Conservation (phyloP, 2,797 vertebrate genomes). For the Podarcis lilfordi region DNA sequence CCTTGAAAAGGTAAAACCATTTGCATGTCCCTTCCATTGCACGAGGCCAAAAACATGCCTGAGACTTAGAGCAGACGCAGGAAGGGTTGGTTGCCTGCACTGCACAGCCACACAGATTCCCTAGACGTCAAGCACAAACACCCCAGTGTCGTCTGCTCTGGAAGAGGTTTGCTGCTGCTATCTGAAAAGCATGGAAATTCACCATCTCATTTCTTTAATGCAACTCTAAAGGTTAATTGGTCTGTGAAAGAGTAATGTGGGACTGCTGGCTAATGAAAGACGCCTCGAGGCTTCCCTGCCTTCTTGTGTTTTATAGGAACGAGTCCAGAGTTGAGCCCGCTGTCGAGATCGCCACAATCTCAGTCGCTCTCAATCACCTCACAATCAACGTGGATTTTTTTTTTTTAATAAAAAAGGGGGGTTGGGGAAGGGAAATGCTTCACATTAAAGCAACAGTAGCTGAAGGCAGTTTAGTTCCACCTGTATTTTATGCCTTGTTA, state of each 20-base stretch:
- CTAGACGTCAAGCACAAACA: conserved; percentile 1
- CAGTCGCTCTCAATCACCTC: not conserved
- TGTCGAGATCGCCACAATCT: conserved; percentile 46
- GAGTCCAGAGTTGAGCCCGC: conserved; percentile 40
- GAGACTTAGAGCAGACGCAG: conserved; percentile 17
- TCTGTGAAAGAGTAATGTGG: conserved; percentile 70
- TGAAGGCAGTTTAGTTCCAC: conserved; percentile 81
- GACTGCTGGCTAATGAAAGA: conserved; percentile 70
- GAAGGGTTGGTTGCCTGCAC: not conserved
- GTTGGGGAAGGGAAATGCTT: conserved; percentile 70
- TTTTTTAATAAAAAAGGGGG: conserved; percentile 30
- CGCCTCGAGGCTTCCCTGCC: conserved; percentile 63
- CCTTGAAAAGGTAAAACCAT: not conserved
- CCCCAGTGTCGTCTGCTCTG: conserved; percentile 48
- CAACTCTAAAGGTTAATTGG: conserved; percentile 80
- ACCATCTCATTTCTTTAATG: conserved; percentile 79
- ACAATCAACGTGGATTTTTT: conserved; percentile 14
- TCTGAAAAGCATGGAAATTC: conserved; percentile 71
- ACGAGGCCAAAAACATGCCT: conserved; percentile 55
- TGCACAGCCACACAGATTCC: conserved; percentile 15
- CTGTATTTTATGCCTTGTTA: conserved; percentile 89
- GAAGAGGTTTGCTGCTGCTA: conserved; percentile 50
- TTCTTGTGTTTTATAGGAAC: conserved; percentile 50
- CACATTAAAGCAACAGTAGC: conserved; percentile 78
- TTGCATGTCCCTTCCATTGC: conserved; percentile 15